A percentile compares a stretch with the other conserved stretches of the same genome.
Evolutionary conservation across 2,113 vertebrate species (phyloP).

Genomic region (Alethe diademata): DNA sequence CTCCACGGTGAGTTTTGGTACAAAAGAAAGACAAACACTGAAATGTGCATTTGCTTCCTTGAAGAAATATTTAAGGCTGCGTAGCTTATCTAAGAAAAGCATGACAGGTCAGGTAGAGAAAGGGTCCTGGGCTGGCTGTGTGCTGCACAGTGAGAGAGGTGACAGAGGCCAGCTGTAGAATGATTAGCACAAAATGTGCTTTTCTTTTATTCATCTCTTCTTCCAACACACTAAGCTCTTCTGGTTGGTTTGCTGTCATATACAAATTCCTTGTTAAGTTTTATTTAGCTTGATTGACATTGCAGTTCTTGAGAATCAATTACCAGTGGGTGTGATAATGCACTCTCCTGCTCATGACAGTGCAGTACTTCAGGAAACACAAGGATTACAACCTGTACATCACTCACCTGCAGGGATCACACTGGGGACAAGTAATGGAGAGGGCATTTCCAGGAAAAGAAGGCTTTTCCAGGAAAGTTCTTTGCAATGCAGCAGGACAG

Average conservation of each 20-base stretch:
- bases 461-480: neutral
- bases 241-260: neutral
- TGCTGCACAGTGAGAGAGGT: neutral
- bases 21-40: neutral
- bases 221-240: neutral
- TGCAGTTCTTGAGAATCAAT: neutral
- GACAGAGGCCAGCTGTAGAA: neutral
- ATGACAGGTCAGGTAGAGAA: neutral
- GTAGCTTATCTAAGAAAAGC: neutral
- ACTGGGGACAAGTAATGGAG: rapidly evolving
- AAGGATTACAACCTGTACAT: neutral
- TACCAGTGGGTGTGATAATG: neutral
- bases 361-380: neutral
- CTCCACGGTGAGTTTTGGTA: neutral
- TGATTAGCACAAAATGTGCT: neutral
- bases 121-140: neutral
- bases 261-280: neutral
- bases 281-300: neutral
- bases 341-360: neutral
- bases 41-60: neutral
- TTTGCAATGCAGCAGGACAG: neutral
- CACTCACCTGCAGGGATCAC: neutral
- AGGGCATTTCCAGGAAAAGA: neutral
- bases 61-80: neutral
- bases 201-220: neutral